Percentiles rank a stretch among this genome's conserved stretches.
These are phyloP conservation scores for Trichomycterus rosablanca DNA, from an alignment of 2,113 vertebrate species.

Conservation along the genomic window DNA sequence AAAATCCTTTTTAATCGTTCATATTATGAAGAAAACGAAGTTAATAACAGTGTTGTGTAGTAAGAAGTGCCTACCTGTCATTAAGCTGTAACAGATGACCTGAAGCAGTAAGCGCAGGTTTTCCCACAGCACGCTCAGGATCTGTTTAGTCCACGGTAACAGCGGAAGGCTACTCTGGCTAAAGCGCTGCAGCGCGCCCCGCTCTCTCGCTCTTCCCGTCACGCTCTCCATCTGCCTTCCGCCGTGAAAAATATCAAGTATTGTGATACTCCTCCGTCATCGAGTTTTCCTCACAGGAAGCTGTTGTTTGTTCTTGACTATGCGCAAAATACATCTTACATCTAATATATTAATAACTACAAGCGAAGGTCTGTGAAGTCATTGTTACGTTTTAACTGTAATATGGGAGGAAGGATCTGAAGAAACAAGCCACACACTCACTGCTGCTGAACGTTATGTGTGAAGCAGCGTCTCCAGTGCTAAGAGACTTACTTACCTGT, in stretches of 20 bases:
- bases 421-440: too few species aligned
- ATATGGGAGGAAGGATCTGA: too few species aligned
- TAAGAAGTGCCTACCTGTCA: conserved; percentile 56
- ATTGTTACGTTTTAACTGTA: not conserved
- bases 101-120: conserved; percentile 66
- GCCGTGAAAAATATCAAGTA: conserved; percentile 55
- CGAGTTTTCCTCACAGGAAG: conserved; percentile 42
- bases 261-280: conserved; percentile 60
- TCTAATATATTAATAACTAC: conserved; percentile 11
- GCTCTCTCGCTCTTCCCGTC: conserved; percentile 35
- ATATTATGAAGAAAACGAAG: too few species aligned
- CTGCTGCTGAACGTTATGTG: too few species aligned
- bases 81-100: conserved; percentile 68
- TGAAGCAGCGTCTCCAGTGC: too few species aligned
- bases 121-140: conserved; percentile 67
- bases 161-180: conserved; percentile 59
- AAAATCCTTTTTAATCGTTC: too few species aligned
- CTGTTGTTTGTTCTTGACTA: conserved; percentile 36
- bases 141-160: conserved; percentile 66
- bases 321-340: conserved; percentile 56
- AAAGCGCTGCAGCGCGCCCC: conserved; percentile 59
- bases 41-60: too few species aligned
- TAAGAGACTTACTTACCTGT: too few species aligned
- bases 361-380: not conserved
- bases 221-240: conserved; percentile 50